Conservation (phyloP, 2,888 invertebrate species). For the Eupsilia transversa region DNA sequence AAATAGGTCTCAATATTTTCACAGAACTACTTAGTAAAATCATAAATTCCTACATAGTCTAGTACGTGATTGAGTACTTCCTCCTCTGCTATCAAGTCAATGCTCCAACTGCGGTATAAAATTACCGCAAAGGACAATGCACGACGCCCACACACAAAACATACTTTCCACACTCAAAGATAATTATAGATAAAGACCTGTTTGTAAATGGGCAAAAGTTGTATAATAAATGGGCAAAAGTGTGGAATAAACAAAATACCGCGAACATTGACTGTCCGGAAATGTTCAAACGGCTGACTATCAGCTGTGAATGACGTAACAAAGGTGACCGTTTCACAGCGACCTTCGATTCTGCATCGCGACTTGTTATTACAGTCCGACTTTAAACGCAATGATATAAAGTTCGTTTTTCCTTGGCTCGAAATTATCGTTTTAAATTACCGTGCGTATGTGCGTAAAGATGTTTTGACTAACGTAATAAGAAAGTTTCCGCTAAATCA, state of each 20-base stretch:
- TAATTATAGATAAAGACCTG: conserved; percentile 47
- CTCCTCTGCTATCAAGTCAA: conserved; percentile 42
- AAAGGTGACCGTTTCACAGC: conserved; percentile 69
- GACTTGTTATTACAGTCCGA: conserved; percentile 15
- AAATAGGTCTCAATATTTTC: conserved; percentile 15
- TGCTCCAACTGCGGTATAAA: conserved; percentile 31
- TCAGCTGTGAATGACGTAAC: conserved; percentile 72
- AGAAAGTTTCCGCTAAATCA: conserved; percentile 42
- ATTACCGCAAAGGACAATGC: conserved; percentile 51
- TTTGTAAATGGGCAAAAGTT: conserved; percentile 29
- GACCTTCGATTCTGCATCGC: conserved; percentile 62
- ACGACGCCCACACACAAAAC: conserved; percentile 47
- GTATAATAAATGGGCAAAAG: conserved; percentile 21
- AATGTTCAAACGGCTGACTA: conserved; percentile 44
- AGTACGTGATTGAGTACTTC: conserved; percentile 53
- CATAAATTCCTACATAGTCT: conserved; percentile 22
- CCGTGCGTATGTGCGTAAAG: conserved; percentile 23
- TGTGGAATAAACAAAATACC: conserved; percentile 40
- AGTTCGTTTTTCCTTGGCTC: conserved; percentile 26
- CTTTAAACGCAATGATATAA: conserved; percentile 1
- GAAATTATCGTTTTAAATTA: conserved; percentile 17
- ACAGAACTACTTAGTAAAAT: conserved; percentile 29
- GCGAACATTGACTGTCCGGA: conserved; percentile 42
- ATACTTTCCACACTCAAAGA: conserved; percentile 46
- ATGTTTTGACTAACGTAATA: conserved; percentile 46